phyloP scores from a whole-genome alignment of 2,113 vertebrate species.

The Ivindomyrus marchei region DNA sequence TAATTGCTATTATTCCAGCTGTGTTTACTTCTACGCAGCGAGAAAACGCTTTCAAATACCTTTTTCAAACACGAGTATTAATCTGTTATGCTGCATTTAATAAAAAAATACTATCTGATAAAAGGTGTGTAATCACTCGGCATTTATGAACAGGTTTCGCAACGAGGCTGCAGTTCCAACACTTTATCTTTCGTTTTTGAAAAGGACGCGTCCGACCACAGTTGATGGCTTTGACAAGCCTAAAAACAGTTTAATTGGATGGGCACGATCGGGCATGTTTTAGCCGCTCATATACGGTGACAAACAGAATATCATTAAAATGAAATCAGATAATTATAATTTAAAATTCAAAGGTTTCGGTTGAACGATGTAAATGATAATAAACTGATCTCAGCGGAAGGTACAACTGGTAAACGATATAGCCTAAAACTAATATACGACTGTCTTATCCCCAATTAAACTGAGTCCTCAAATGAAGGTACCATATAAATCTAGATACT shows the following conservation, averaged over 20 bases:
- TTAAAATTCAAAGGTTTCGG: neutral
- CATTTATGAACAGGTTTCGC: neutral
- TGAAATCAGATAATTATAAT: neutral
- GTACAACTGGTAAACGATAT: neutral
- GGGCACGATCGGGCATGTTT: constrained; percentile 1
- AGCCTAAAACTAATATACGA: neutral
- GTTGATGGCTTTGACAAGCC: too few species aligned
- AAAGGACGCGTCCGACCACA: neutral
- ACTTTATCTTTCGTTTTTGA: neutral
- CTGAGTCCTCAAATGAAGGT: neutral
- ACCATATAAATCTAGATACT: neutral
- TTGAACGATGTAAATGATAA: neutral
- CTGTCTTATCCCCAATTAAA: neutral
- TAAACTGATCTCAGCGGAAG: neutral
- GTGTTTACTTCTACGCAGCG: neutral
- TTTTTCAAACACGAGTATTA: neutral
- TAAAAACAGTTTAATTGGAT: neutral
- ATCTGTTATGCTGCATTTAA: neutral
- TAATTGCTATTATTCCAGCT: neutral
- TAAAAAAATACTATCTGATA: neutral
- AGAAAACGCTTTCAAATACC: neutral
- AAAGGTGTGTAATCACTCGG: neutral
- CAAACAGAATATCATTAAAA: neutral
- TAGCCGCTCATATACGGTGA: neutral
- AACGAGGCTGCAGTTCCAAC: neutral